These are phyloP conservation scores for Mystacides longicornis DNA, from an alignment of 2,888 invertebrate species.

Conservation along the genomic window DNA sequence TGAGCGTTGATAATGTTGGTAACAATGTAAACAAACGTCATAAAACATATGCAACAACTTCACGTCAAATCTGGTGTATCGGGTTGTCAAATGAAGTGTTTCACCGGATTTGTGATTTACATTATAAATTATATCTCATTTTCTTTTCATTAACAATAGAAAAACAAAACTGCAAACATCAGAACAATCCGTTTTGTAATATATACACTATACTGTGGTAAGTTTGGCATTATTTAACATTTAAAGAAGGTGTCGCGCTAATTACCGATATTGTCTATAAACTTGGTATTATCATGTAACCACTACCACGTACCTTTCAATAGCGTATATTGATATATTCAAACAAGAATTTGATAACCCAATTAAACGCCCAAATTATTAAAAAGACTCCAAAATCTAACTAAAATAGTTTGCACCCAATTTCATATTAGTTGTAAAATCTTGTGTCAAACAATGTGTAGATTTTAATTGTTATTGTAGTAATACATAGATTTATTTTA, in stretches of 20 bases:
- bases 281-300: not conserved
- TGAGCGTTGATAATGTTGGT: not conserved
- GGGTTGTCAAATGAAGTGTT: not conserved
- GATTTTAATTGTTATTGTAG: no score
- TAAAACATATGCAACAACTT: not conserved
- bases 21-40: not conserved
- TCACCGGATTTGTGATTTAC: not conserved
- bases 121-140: not conserved
- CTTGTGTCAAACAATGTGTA: no score
- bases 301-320: not conserved
- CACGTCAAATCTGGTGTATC: not conserved
- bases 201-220: not conserved
- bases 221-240: not conserved
- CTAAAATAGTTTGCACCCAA: no score
- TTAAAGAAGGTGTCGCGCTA: not conserved
- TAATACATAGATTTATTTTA: no score
- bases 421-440: no score
- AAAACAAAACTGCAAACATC: no score
- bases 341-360: no score
- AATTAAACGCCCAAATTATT: no score
- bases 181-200: no score
- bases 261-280: not conserved
- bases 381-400: no score
- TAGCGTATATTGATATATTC: not conserved
- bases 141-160: no score